Evolutionary conservation across 2,797 vertebrate genomes (phyloP), one percentile per base, ranked within the genome.

Genomic region (Clarias platycephalus): DNA sequence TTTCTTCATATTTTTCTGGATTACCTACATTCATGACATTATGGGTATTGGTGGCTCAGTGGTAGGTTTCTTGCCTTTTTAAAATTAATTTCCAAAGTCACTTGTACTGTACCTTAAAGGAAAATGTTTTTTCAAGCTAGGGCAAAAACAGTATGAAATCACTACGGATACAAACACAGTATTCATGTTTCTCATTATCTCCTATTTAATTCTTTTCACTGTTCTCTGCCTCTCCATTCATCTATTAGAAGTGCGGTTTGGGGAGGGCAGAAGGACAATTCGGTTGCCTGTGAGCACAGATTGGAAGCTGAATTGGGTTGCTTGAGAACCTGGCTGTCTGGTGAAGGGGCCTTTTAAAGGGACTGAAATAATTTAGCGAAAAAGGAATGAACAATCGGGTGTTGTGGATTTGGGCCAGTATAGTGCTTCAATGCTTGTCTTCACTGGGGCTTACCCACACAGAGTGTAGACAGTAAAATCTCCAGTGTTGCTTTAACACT

Each of bases 261-360:
- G 91, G 88, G 86, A 90, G 89, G 49, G 67, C 62, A 34, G 44
- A 64, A 26, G 8, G 15, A 68, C 84, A 85, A 82, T 75, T 67
- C 18, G 16, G 78, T 55, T 57, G 26, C 62, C 71, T 82, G 63
- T 82, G 57, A 71, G 67, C 34, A 80, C 20, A 55, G 20, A 53
- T 58, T 37, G 63, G n/a, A 24, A 55, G 57, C 49, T 80, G 60
- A 80, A 80, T 49, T 80, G 58, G 57, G 60, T 24, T 79, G 81
- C 49, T 58, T 83, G 81, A 86, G 81, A 83, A 83, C 82, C 75
- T 86, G 82, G 75, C 75, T 74, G 37, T 31, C 82, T 63, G 55
- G 10, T 40, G 4, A 89, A 92, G 93, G 92, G 93, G 92, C 90
- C 91, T 88, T 28, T 75, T 80, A 84, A 89, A 91, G 88, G 91